Evolutionary conservation across 2,888 invertebrate genomes (phyloP).

Genomic region (Peribatodes rhomboidaria): DNA sequence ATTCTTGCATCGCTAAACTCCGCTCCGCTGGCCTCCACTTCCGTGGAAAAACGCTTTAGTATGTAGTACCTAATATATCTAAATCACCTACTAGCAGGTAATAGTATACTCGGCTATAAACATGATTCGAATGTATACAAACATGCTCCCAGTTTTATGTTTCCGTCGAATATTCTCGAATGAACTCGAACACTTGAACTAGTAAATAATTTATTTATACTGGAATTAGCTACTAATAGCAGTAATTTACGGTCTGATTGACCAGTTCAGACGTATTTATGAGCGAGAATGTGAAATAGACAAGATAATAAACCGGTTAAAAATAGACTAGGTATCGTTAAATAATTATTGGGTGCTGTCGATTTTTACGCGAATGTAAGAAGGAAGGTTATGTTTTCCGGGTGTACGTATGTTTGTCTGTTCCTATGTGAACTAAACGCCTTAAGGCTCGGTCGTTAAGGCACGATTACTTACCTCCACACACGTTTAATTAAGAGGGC

Average conservation of each 20-base stretch:
- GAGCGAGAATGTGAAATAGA: conserved; percentile 5
- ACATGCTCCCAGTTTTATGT: background rate
- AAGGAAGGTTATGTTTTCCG: too few species aligned
- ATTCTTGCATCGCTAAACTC: too few species aligned
- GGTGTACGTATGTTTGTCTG: too few species aligned
- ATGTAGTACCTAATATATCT: conserved; percentile 8
- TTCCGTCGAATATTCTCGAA: conserved; percentile 10
- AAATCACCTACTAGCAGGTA: conserved; percentile 4
- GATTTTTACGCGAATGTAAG: background rate
- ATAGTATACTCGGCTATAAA: conserved; percentile 10
- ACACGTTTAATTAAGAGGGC: too few species aligned
- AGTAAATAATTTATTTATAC: conserved; percentile 5
- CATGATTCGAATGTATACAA: conserved; percentile 5
- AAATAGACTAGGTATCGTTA: conserved; percentile 9
- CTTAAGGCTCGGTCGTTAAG: too few species aligned
- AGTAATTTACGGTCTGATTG: conserved; percentile 17
- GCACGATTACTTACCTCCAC: too few species aligned
- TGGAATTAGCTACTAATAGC: conserved; percentile 1
- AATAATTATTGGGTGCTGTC: conserved; percentile 5
- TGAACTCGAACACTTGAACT: conserved; percentile 1
- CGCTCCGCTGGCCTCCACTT: too few species aligned
- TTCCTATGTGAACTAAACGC: too few species aligned
- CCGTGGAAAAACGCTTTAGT: too few species aligned
- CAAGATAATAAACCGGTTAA: background rate
- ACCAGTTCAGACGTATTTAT: conserved; percentile 4